A percentile compares a stretch with the other conserved stretches of the same genome.
Conservation (phyloP, 2,888 invertebrate species). For the Ochlodes sylvanus region DNA sequence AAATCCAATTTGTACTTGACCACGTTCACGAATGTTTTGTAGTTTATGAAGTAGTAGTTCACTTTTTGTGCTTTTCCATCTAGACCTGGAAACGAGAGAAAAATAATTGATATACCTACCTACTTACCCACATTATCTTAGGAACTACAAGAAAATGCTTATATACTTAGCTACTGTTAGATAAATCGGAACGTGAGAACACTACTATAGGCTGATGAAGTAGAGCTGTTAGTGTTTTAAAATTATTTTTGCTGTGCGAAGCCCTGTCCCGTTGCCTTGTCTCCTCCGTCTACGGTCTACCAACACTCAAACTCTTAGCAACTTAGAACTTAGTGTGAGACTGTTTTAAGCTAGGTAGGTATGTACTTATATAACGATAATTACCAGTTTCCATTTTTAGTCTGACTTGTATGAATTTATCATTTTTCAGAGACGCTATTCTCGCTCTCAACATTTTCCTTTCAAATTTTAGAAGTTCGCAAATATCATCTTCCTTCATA, state of each 20-base stretch:
- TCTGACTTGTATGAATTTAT: slow-evolving; percentile 96
- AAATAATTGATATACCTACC: background rate
- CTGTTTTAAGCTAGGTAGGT: too few relatives aligned
- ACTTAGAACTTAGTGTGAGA: too few relatives aligned
- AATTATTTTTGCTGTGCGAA: too few relatives aligned
- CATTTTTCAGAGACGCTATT: slow-evolving; percentile 93
- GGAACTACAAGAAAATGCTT: too few relatives aligned
- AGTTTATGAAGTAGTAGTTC: slow-evolving; percentile 99
- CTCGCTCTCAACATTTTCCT: slow-evolving; percentile 95
- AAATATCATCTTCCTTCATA: slow-evolving; percentile 96
- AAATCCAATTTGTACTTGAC: slow-evolving; percentile 98
- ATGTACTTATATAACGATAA: background rate
- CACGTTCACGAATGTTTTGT: slow-evolving; percentile 98
- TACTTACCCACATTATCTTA: too few relatives aligned
- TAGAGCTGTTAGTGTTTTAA: too few relatives aligned
- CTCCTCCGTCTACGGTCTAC: too few relatives aligned
- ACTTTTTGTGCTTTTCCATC: slow-evolving; percentile 98
- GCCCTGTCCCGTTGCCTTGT: too few relatives aligned
- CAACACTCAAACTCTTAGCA: too few relatives aligned
- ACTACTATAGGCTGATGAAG: too few relatives aligned
- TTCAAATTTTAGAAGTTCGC: slow-evolving; percentile 96
- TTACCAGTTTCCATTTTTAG: slow-evolving; percentile 97
- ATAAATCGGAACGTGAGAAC: too few relatives aligned
- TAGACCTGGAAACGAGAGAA: slow-evolving; percentile 68
- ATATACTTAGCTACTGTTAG: too few relatives aligned